These are phyloP conservation scores for Heliocidaris erythrogramma DNA, from an alignment of 35 echinoderm and acorn worm genomes.

Conservation along the genomic window DNA sequence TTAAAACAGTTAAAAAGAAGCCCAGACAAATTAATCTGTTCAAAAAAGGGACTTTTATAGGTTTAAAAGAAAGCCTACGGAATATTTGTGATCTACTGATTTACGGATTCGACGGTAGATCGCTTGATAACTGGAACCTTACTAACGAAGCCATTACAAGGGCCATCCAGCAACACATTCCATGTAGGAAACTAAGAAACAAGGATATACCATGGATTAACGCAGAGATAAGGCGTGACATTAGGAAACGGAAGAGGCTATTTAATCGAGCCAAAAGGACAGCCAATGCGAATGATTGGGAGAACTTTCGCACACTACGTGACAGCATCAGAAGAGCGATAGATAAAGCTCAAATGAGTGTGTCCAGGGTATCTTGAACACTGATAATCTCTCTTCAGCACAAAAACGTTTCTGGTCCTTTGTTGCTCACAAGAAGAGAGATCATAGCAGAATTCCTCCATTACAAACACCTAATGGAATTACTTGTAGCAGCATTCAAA, in stretches of 20 bases:
- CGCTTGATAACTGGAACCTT: neutral
- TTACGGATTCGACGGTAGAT: neutral
- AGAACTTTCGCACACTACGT: conserved; percentile 39
- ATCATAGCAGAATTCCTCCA: conserved; percentile 31
- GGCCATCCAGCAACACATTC: neutral
- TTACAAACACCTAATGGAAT: neutral
- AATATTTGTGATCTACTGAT: neutral
- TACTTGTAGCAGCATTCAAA: neutral
- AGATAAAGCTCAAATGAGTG: conserved; percentile 27
- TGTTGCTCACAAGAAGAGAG: conserved; percentile 41
- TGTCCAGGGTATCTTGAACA: conserved; percentile 33
- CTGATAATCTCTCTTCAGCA: conserved; percentile 4
- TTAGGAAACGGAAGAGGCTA: conserved; percentile 23
- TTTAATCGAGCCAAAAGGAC: conserved; percentile 51
- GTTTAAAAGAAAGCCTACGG: neutral
- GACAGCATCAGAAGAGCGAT: conserved; percentile 46
- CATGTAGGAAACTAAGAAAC: neutral
- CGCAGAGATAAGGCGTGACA: neutral
- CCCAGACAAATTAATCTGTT: conserved; percentile 46
- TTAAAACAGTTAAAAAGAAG: conserved; percentile 41
- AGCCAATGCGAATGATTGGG: conserved; percentile 48
- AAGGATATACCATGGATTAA: conserved; percentile 1
- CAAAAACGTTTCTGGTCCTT: conserved; percentile 20
- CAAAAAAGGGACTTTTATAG: conserved; percentile 23
- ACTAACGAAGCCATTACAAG: neutral